phyloP scores from a whole-genome alignment of 1,140 invertebrate species.

The Drosophila pseudoananassae region DNA sequence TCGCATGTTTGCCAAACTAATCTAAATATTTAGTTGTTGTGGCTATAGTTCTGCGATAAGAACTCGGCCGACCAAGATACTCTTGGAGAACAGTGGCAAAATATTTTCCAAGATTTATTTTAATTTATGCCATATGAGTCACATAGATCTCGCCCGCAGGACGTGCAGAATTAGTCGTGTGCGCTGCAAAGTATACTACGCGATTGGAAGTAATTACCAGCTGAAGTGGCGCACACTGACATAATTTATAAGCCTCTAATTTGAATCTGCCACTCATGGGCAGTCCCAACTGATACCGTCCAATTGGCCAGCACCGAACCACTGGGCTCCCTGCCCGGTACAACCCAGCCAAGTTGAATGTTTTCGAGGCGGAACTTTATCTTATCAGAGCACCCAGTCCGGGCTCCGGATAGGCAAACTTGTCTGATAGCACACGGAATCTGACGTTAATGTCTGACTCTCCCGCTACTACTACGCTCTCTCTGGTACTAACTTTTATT shows the following conservation, averaged over 20 bases:
- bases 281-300: constrained; percentile 12
- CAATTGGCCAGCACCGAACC: constrained; percentile 24
- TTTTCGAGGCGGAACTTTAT: constrained; percentile 34
- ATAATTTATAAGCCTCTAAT: constrained; percentile 43
- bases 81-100: constrained; percentile 12
- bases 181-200: constrained; percentile 37
- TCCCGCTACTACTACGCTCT: constrained; percentile 28
- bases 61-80: constrained; percentile 9
- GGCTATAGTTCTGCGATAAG: constrained; percentile 33
- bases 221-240: constrained; percentile 22
- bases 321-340: constrained; percentile 12
- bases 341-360: constrained; percentile 4
- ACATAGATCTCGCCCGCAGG: constrained; percentile 5
- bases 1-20: constrained; percentile 38
- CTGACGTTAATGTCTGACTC: constrained; percentile 45
- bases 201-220: constrained; percentile 11
- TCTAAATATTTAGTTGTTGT: constrained; percentile 53
- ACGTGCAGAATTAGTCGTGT: constrained; percentile 14
- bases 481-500: constrained; percentile 18
- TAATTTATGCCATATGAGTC: constrained; percentile 4
- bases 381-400: constrained; percentile 35
- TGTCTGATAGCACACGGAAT: constrained; percentile 38
- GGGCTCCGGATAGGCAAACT: constrained; percentile 46
- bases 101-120: constrained; percentile 12
- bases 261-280: constrained; percentile 36